A percentile compares a stretch with the other conserved stretches of the same genome.
Conservation (phyloP, 2,113 vertebrate genomes). For the Aegotheles bennettii region DNA sequence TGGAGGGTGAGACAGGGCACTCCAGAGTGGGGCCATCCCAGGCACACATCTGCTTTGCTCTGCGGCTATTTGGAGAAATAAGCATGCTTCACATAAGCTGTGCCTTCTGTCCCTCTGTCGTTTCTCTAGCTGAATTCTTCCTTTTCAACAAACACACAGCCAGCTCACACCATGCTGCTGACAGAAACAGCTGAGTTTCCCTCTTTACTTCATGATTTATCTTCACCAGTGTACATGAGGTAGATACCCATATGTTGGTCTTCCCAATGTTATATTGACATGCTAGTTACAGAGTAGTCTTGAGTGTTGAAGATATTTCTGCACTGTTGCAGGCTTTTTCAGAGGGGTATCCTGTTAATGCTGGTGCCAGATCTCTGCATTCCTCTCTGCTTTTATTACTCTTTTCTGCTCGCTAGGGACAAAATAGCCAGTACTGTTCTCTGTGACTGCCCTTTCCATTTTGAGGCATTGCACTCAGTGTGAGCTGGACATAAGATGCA, state of each 20-base stretch:
- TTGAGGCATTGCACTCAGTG: neutral
- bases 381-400: neutral
- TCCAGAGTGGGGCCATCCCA: neutral
- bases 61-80: neutral
- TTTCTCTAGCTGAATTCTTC: neutral
- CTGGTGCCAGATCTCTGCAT: neutral
- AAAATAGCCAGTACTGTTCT: neutral
- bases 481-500: neutral
- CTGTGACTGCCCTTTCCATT: neutral
- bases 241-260: neutral
- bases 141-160: neutral
- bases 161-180: neutral
- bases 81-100: neutral
- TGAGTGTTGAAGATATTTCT: neutral
- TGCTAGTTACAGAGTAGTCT: neutral
- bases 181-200: neutral
- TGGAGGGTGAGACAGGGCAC: neutral
- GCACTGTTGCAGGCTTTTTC: neutral
- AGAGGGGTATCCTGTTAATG: neutral
- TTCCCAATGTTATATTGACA: neutral
- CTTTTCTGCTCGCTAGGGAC: neutral
- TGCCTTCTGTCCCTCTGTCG: neutral
- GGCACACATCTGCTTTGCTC: neutral
- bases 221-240: neutral
- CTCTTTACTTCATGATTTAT: neutral